These are phyloP conservation scores for Microplitis demolitor DNA, from an alignment of 1,140 invertebrate species.

Conservation along the genomic window DNA sequence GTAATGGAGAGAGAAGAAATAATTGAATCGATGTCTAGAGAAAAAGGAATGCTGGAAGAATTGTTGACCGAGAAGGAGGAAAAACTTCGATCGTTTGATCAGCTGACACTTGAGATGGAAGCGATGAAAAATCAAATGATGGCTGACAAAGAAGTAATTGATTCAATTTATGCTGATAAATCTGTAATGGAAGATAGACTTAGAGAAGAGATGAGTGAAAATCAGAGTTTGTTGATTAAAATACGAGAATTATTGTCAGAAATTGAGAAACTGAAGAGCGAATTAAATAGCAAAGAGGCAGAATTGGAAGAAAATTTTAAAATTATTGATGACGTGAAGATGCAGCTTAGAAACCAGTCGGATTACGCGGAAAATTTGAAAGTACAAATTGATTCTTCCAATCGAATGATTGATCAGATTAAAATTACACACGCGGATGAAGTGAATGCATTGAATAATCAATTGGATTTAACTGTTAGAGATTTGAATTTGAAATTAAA, in stretches of 20 bases:
- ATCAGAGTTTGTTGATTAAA: neutral
- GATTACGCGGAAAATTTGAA: neutral
- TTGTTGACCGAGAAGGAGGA: neutral
- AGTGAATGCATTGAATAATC: no score
- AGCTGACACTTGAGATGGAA: neutral
- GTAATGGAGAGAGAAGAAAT: neutral
- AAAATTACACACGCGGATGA: no score
- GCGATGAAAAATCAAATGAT: neutral
- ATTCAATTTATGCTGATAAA: no score
- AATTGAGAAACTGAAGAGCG: conserved; percentile 6
- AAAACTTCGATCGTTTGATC: neutral
- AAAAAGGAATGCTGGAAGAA: neutral
- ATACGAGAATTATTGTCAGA: neutral
- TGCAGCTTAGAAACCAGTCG: no score
- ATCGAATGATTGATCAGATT: neutral
- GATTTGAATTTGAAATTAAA: conserved; percentile 38
- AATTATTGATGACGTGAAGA: no score
- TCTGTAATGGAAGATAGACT: no score
- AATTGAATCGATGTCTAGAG: neutral
- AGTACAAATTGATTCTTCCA: neutral
- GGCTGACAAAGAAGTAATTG: no score
- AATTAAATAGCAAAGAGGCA: neutral
- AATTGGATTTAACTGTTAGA: conserved; percentile 14
- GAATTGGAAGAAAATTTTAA: neutral
- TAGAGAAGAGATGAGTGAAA: no score